phyloP scores from a whole-genome alignment of 2,113 vertebrate species.

The Thermophis baileyi region DNA sequence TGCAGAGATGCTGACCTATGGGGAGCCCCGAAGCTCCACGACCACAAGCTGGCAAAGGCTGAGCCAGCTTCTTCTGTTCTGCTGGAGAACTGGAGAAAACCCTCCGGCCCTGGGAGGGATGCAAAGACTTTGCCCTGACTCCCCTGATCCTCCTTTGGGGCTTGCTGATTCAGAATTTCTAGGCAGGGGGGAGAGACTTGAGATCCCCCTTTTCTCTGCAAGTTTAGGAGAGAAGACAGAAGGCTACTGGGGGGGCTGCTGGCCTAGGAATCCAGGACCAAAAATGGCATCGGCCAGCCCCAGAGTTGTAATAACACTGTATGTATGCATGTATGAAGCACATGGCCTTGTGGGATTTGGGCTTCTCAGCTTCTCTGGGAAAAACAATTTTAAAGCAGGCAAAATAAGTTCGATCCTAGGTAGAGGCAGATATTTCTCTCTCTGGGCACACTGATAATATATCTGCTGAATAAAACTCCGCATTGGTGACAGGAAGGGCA shows the following conservation, averaged over 20 bases:
- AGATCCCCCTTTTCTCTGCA: neutral
- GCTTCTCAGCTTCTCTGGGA: neutral
- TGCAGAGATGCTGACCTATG: neutral
- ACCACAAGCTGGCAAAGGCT: neutral
- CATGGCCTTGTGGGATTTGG: neutral
- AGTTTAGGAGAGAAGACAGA: neutral
- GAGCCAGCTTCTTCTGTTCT: neutral
- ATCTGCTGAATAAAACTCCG: no score
- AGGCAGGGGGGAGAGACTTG: neutral
- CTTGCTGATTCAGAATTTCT: neutral
- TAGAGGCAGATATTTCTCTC: neutral
- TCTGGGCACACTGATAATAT: no score
- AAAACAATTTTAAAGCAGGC: neutral
- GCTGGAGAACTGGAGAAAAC: neutral
- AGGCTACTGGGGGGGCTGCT: neutral
- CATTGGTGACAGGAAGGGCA: no score
- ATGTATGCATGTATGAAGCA: neutral
- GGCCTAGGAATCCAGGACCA: neutral
- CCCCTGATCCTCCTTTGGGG: neutral
- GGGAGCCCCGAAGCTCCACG: neutral
- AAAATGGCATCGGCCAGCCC: neutral
- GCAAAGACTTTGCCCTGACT: neutral
- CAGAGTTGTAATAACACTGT: neutral
- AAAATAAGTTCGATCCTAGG: neutral
- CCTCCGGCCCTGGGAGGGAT: neutral